Evolutionary conservation across 1,140 invertebrate genomes (phyloP), one percentile per base, ranked within the genome.

Genomic region (Helicoverpa armigera): DNA sequence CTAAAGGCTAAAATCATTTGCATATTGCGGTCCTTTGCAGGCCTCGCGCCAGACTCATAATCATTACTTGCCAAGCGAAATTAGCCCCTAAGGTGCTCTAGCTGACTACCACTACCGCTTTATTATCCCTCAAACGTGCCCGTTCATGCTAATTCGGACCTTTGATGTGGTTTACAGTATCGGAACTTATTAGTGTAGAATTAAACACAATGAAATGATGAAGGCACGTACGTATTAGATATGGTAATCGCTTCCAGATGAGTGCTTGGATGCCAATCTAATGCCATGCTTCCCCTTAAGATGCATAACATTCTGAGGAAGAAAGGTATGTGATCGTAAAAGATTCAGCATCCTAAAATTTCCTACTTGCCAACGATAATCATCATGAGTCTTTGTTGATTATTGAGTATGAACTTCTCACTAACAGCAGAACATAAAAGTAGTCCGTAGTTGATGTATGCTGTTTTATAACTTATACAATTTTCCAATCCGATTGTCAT

Each of bases 41-140:
- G 73, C 80, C 86, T 83, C 82, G 83, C 84, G 82, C 78, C 83
- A 84, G 82, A 80, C 86, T 90, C 89, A 91, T 93, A 92, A 93
- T 92, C 87, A 94, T 91, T 91, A 93, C 83, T 86, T 84, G 91
- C 89, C 89, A 92, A 85, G 88, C 85, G 76, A 90, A 92, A 94
- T 93, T 94, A 91, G 89, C 91, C 92, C 91, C 93, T 93, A 91
- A 93, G 92, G 93, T 93, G 86, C 86, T 88, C 87, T 91, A 90
- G 85, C 86, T 83, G 82, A 86, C 88, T 88, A 89, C 89, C 86
- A 90, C 86, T 82, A 81, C 83, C 84, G 87, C 86, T 92, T 89
- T 93, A 94, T 93, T 92, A 92, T 93, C 88, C 91, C 89, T 88
- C 88, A 90, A 89, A 90, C 89, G 87, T 87, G 87, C 86, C 91